Conservation (phyloP, 37 sponge, comb jelly and placozoan species). For the Ephydatia muelleri region DNA sequence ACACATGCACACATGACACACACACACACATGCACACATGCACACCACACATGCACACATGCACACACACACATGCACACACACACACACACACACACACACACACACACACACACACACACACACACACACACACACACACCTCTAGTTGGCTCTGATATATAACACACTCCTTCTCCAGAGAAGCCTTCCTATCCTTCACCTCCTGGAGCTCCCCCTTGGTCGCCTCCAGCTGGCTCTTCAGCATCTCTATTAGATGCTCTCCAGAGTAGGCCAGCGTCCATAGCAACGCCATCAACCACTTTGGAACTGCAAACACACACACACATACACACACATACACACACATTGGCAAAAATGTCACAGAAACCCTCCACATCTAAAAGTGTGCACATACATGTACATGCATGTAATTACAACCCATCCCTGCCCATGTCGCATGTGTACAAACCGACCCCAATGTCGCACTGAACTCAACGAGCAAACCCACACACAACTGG, state of each 20-base stretch:
- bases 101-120: slow-evolving; percentile 50
- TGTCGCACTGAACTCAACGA: too few relatives aligned
- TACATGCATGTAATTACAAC: too few relatives aligned
- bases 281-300: background rate
- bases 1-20: too few relatives aligned
- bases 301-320: background rate
- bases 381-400: too few relatives aligned
- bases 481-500: too few relatives aligned
- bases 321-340: slow-evolving; percentile 23
- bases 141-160: slow-evolving; percentile 62
- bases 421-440: too few relatives aligned
- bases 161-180: slow-evolving; percentile 63
- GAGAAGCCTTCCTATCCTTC: slow-evolving; percentile 30
- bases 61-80: slow-evolving; percentile 16
- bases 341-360: background rate
- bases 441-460: too few relatives aligned
- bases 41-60: background rate
- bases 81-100: slow-evolving; percentile 42
- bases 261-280: background rate
- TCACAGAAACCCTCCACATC: background rate
- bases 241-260: background rate
- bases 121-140: slow-evolving; percentile 22
- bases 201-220: slow-evolving; percentile 33
- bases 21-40: too few relatives aligned
- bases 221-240: slow-evolving; percentile 30